A percentile compares a stretch with the other conserved stretches of the same genome.
phyloP scores from a whole-genome alignment of 2,888 invertebrate genomes.

The Apomyelois bistriatella region DNA sequence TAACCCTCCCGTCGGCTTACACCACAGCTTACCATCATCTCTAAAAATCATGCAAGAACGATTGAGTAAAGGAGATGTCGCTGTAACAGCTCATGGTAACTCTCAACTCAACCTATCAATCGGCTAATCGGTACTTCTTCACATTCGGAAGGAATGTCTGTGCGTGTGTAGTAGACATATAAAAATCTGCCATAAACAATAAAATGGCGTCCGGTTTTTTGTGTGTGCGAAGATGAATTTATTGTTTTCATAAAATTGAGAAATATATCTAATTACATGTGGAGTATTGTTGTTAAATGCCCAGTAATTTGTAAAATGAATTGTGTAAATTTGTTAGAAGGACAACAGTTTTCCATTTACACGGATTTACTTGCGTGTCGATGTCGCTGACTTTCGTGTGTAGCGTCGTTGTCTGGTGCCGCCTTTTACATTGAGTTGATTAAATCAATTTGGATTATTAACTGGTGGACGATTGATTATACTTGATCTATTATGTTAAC shows the following conservation, averaged over 20 bases:
- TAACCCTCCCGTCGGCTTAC: too few relatives aligned
- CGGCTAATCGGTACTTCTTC: too few relatives aligned
- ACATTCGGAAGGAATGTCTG: too few relatives aligned
- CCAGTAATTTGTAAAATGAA: constrained; percentile 32
- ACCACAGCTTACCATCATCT: too few relatives aligned
- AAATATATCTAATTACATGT: constrained; percentile 36
- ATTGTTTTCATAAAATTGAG: constrained; percentile 63
- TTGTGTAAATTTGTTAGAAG: constrained; percentile 30
- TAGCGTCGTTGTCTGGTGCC: constrained; percentile 73
- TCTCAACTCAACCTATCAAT: too few relatives aligned
- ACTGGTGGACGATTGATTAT: constrained; percentile 34
- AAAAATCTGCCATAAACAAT: constrained; percentile 69
- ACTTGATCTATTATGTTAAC: constrained; percentile 26
- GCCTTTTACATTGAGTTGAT: constrained; percentile 63
- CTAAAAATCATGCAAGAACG: too few relatives aligned
- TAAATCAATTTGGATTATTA: constrained; percentile 49
- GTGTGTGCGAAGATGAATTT: constrained; percentile 72
- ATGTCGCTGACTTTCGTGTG: constrained; percentile 37
- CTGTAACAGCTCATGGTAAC: too few relatives aligned
- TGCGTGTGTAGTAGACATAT: constrained; percentile 27
- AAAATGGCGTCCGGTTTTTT: constrained; percentile 79
- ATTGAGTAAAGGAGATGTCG: too few relatives aligned
- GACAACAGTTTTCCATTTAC: constrained; percentile 28
- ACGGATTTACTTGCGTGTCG: constrained; percentile 60
- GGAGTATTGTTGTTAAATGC: constrained; percentile 26